Conservation (phyloP, 1,140 invertebrate genomes). For the Agrilus planipennis region DNA sequence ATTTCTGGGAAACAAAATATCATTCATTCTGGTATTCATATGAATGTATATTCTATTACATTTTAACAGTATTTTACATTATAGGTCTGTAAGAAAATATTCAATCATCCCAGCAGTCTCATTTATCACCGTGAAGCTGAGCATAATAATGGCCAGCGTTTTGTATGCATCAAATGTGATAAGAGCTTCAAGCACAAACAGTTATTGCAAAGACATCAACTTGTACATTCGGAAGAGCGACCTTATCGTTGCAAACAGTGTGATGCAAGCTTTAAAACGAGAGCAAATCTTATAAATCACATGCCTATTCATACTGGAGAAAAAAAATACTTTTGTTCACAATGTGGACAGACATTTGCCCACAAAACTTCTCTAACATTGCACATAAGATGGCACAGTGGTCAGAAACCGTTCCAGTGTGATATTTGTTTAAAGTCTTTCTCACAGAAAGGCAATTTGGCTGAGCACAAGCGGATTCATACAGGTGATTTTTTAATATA, state of each 20-base stretch:
- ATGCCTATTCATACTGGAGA: slow-evolving; percentile 51
- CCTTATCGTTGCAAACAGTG: slow-evolving; percentile 50
- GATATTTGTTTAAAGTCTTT: slow-evolving; percentile 48
- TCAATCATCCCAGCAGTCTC: slow-evolving; percentile 51
- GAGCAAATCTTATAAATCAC: slow-evolving; percentile 58
- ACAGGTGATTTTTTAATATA: slow-evolving; percentile 30
- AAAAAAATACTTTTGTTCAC: slow-evolving; percentile 59
- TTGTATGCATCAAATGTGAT: slow-evolving; percentile 56
- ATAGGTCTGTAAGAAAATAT: slow-evolving; percentile 55
- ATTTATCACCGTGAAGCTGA: slow-evolving; percentile 57
- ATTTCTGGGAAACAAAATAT: too few relatives aligned
- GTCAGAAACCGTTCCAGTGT: slow-evolving; percentile 48
- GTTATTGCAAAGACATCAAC: slow-evolving; percentile 52
- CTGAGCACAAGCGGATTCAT: slow-evolving; percentile 47
- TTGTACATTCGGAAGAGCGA: slow-evolving; percentile 53
- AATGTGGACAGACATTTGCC: slow-evolving; percentile 63
- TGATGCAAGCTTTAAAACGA: slow-evolving; percentile 54
- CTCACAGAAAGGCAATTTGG: slow-evolving; percentile 48
- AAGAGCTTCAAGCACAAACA: slow-evolving; percentile 61
- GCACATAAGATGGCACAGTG: slow-evolving; percentile 41
- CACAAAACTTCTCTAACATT: slow-evolving; percentile 60
- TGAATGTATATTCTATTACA: too few relatives aligned
- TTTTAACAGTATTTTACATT: too few relatives aligned
- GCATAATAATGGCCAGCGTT: slow-evolving; percentile 48
- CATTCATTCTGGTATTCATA: too few relatives aligned